phyloP scores from a whole-genome alignment of 1,140 invertebrate genomes.

The Lithobius niger region DNA sequence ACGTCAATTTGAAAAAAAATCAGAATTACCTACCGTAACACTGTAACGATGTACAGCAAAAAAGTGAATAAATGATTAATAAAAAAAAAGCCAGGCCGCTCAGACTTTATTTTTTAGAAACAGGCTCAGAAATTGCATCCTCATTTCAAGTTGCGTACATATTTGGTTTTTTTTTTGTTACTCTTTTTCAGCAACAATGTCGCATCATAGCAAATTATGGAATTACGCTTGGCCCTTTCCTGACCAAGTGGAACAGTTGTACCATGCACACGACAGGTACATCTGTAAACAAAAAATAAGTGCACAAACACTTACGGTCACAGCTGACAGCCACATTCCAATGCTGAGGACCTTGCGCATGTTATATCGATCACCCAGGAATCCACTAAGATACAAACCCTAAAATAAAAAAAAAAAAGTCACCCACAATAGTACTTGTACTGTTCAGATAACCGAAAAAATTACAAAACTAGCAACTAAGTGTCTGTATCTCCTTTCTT shows the following conservation, averaged over 20 bases:
- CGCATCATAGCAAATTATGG: background rate
- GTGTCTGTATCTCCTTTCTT: background rate
- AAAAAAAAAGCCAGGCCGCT: no score
- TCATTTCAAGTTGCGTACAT: no score
- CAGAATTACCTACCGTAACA: no score
- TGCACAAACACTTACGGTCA: conserved; percentile 26
- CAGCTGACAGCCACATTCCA: conserved; percentile 35
- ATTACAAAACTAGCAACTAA: background rate
- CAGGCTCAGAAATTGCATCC: no score
- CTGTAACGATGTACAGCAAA: no score
- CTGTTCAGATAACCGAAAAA: background rate
- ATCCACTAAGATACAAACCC: conserved; percentile 37
- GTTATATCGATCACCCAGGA: conserved; percentile 36
- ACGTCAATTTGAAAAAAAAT: no score
- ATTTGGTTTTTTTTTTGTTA: background rate
- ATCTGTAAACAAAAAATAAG: background rate
- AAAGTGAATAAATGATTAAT: no score
- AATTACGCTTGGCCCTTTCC: background rate
- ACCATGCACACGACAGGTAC: background rate
- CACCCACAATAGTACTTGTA: background rate
- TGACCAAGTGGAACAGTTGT: background rate
- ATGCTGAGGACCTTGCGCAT: conserved; percentile 32
- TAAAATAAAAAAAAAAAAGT: conserved; percentile 20
- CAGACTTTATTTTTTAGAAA: no score
- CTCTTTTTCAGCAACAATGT: background rate